These are phyloP conservation scores for Loxodonta africana DNA, from an alignment of 2,113 vertebrate genomes.

Conservation along the genomic window DNA sequence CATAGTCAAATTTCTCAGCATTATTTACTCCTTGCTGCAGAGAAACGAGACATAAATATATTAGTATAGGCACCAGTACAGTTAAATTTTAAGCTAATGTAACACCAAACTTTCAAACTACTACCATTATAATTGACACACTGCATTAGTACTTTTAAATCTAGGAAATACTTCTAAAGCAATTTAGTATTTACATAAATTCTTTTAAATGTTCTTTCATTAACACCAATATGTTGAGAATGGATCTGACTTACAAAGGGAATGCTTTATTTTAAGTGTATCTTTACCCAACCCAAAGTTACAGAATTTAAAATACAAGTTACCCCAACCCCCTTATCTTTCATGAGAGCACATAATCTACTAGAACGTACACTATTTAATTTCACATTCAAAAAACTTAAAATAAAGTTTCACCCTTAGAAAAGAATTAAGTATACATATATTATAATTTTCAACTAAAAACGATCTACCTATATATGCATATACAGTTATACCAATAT, in stretches of 20 bases:
- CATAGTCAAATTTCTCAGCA: slow-evolving; percentile 99
- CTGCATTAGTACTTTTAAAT: slow-evolving; percentile 84
- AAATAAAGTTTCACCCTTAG: slow-evolving; percentile 82
- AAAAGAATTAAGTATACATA: slow-evolving; percentile 71
- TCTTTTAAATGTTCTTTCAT: slow-evolving; percentile 71
- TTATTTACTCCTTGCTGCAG: slow-evolving; percentile 98
- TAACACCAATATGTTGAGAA: slow-evolving; percentile 75
- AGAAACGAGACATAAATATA: slow-evolving; percentile 87
- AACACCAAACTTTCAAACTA: slow-evolving; percentile 82
- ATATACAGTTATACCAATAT: slow-evolving; percentile 62
- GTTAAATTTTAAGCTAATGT: slow-evolving; percentile 79
- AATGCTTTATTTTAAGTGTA: slow-evolving; percentile 87
- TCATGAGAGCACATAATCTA: slow-evolving; percentile 75
- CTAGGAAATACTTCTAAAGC: slow-evolving; percentile 79
- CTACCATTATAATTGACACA: slow-evolving; percentile 80
- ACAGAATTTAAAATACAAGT: slow-evolving; percentile 30
- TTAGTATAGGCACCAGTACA: slow-evolving; percentile 73
- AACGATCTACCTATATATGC: slow-evolving; percentile 53
- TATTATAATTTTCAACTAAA: slow-evolving; percentile 61
- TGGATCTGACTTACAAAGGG: slow-evolving; percentile 80
- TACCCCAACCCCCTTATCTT: slow-evolving; percentile 67
- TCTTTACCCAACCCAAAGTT: slow-evolving; percentile 78
- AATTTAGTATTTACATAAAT: slow-evolving; percentile 85
- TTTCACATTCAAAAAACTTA: slow-evolving; percentile 78
- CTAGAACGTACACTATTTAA: slow-evolving; percentile 50